phyloP scores from a whole-genome alignment of 1,140 invertebrate genomes.

The Formica exsecta region DNA sequence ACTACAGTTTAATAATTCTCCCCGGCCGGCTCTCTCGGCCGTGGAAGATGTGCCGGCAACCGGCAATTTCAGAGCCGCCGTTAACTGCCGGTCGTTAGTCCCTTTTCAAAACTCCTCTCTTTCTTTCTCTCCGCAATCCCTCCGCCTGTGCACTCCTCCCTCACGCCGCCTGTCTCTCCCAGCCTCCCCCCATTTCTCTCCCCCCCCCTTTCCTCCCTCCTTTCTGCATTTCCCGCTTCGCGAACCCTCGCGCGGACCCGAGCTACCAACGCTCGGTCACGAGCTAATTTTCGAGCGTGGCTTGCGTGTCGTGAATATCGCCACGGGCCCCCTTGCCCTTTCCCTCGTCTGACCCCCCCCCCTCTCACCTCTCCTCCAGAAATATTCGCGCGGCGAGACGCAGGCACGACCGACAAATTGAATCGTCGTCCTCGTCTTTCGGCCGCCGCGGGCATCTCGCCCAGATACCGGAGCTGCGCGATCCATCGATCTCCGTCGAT shows the following conservation, averaged over 20 bases:
- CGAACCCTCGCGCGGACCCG: slow-evolving; percentile 44
- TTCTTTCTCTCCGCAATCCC: slow-evolving; percentile 71
- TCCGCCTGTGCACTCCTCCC: not conserved
- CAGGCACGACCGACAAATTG: slow-evolving; percentile 81
- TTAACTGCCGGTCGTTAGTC: slow-evolving; percentile 88
- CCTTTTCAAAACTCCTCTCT: slow-evolving; percentile 87
- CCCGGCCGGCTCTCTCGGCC: slow-evolving; percentile 78
- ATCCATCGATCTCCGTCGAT: not conserved
- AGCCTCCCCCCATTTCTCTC: too few relatives aligned
- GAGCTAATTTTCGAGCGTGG: slow-evolving; percentile 77
- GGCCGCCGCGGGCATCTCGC: slow-evolving; percentile 30
- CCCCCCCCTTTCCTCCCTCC: not conserved
- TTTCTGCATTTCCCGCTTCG: not conserved
- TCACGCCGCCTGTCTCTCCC: not conserved
- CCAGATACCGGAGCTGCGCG: slow-evolving; percentile 24
- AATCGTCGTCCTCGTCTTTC: slow-evolving; percentile 83
- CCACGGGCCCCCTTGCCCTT: slow-evolving; percentile 69
- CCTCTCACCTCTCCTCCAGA: slow-evolving; percentile 39
- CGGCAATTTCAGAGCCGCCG: slow-evolving; percentile 87
- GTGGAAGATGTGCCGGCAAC: slow-evolving; percentile 85
- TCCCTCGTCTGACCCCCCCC: too few relatives aligned
- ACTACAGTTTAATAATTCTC: slow-evolving; percentile 88
- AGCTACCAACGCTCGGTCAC: slow-evolving; percentile 70
- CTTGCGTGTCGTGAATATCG: slow-evolving; percentile 81
- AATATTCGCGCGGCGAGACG: slow-evolving; percentile 59